phyloP scores from a whole-genome alignment of 2,113 vertebrate species.

The Gymnorhina tibicen region DNA sequence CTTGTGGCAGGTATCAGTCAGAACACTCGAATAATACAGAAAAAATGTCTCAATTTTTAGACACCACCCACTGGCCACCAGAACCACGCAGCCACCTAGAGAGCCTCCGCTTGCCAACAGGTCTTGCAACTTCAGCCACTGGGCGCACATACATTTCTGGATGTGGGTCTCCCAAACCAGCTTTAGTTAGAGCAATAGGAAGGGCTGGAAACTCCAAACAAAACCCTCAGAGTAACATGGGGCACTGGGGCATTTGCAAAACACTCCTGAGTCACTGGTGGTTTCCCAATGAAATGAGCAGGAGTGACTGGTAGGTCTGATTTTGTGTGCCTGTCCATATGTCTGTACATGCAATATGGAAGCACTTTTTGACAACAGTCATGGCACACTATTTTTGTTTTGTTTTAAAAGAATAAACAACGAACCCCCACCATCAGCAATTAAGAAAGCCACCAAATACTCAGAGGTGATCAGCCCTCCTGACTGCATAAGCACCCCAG shows the following conservation, averaged over 20 bases:
- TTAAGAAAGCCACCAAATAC: neutral
- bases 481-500: neutral
- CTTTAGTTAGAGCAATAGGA: neutral
- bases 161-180: neutral
- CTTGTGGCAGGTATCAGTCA: neutral
- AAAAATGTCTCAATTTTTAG: neutral
- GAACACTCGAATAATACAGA: neutral
- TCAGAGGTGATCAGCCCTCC: neutral
- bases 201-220: neutral
- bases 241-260: neutral
- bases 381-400: neutral
- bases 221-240: neutral
- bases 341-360: neutral
- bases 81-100: neutral
- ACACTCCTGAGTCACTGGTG: neutral
- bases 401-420: neutral
- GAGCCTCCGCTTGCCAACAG: neutral
- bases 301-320: neutral
- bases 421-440: accelerated
- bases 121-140: neutral
- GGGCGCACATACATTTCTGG: neutral
- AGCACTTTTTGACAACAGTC: neutral
- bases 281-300: neutral
- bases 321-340: neutral
- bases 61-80: neutral